A percentile compares a stretch with the other conserved stretches of the same genome.
phyloP scores from a whole-genome alignment of 2,113 vertebrate species.

The Paramormyrops kingsleyae region DNA sequence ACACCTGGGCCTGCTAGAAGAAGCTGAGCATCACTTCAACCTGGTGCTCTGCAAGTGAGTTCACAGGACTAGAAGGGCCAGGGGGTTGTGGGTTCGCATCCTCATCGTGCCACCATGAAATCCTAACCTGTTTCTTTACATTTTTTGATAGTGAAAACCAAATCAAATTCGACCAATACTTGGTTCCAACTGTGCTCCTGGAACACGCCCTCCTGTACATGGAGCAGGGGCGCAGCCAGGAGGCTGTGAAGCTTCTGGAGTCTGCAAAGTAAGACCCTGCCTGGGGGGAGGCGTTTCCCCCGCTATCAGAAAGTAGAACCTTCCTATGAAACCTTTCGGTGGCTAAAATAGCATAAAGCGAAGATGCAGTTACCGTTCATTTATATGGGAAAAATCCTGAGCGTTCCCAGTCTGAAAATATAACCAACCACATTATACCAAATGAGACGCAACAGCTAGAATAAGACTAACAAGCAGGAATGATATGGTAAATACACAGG shows the following conservation, averaged over 20 bases:
- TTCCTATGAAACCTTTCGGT: background rate
- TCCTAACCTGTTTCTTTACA: constrained; percentile 21
- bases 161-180: constrained; percentile 93
- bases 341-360: background rate
- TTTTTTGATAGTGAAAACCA: constrained; percentile 74
- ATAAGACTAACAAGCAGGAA: background rate
- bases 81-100: background rate
- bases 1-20: constrained; percentile 76
- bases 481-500: background rate
- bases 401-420: background rate
- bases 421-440: background rate
- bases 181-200: constrained; percentile 89
- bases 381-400: background rate
- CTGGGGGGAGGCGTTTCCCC: background rate
- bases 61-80: background rate
- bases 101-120: background rate
- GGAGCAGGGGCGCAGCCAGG: constrained; percentile 73
- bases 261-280: constrained; percentile 76
- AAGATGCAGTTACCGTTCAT: background rate
- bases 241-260: constrained; percentile 82
- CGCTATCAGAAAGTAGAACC: background rate
- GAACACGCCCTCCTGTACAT: constrained; percentile 86
- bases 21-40: constrained; percentile 87
- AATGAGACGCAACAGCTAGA: background rate
- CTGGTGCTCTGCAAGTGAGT: constrained; percentile 80